Conservation (phyloP, 2,113 vertebrate species). For the Alexandromys fortis region DNA sequence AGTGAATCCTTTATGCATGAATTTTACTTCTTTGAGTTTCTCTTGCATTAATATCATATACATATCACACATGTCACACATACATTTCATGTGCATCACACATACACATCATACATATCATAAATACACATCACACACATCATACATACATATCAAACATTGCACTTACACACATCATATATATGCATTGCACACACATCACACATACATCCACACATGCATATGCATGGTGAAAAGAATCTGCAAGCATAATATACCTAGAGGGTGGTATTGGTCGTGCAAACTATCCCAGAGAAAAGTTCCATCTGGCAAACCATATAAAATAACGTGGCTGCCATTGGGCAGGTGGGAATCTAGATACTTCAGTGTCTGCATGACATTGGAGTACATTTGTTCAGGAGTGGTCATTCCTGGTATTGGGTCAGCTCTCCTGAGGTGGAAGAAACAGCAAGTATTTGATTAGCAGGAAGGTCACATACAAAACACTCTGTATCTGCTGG, state of each 20-base stretch:
- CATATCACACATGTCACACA: neutral
- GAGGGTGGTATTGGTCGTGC: conserved; percentile 86
- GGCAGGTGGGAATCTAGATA: conserved; percentile 84
- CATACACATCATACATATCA: neutral
- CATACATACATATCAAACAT: neutral
- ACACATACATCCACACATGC: neutral
- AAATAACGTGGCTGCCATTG: conserved; percentile 84
- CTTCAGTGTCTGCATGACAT: conserved; percentile 75
- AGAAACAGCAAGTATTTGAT: neutral
- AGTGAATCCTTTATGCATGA: neutral
- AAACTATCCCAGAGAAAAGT: conserved; percentile 88
- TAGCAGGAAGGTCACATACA: neutral
- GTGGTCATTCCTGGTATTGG: conserved; percentile 85
- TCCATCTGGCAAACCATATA: conserved; percentile 86
- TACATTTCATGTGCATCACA: neutral
- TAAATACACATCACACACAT: neutral
- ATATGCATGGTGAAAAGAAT: neutral
- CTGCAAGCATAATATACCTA: conserved; percentile 80
- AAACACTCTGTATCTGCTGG: neutral
- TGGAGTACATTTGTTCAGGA: conserved; percentile 82
- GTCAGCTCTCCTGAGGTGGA: conserved; percentile 77
- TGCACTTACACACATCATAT: neutral
- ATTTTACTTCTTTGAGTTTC: neutral
- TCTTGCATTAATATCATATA: neutral
- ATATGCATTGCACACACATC: neutral